Evolutionary conservation across 2,797 vertebrate genomes (phyloP), one percentile per base, ranked within the genome.

Genomic region (Sebastes matsubarae): DNA sequence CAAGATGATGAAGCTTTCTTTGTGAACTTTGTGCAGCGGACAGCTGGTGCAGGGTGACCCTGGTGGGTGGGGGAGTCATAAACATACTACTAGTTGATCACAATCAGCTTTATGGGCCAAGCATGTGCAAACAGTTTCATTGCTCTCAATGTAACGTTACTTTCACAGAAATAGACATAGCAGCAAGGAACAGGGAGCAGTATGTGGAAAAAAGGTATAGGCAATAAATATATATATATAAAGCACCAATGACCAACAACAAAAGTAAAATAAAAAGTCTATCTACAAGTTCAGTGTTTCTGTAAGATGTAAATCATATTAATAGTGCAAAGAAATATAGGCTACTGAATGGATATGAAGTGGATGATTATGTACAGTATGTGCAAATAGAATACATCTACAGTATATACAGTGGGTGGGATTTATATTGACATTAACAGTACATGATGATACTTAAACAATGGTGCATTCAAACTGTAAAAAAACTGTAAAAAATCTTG

Each of bases 391-490:
- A 24, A 55, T 55, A 55, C 11, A 25, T 13, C 5, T 25, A 42
- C 38, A 42, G 1, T 13, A 24, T 14, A 57, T 25, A 57, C 22
- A 57, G 22, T 24, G 54, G 12, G 22, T 0, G 6, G 0, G 10
- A 24, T 24, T 57, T 24, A 24, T 57, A 57, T 57, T 42, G 38
- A 50, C 46, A 50, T 8, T 27, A 20, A 22, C 20, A 54, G 50
- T n/a, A 7, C 46, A 50, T 50, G 13, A n/a, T 22, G n/a, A 55
- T 24, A 13, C 11, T 55, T 25, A 25, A 25, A 25, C 25, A 25
- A 25, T 25, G 25, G 25, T 25, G 25, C 25, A 25, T 25, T 25
- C 25, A 25, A 25, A 25, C 25, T 25, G 25, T 25, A n/a, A 25
- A 25, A 25, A 25, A n/a, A 58, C 55, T 38, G 36, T 50, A 50